Conservation (phyloP, 1,140 invertebrate genomes). For the Hylaeus volcanicus region DNA sequence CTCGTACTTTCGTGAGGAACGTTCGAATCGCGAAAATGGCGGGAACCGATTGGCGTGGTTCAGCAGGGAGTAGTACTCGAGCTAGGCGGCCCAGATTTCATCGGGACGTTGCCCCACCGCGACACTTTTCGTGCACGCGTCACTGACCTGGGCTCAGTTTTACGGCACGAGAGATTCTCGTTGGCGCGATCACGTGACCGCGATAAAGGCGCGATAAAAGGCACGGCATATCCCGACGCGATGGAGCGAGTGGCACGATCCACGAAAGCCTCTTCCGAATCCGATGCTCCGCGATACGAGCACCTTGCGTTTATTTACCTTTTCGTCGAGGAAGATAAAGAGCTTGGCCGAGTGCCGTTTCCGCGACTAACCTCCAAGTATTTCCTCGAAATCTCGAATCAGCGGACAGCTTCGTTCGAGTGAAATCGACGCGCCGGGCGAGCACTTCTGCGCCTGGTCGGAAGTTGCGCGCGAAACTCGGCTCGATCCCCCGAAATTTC, state of each 20-base stretch:
- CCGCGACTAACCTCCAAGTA: too few relatives aligned
- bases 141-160: conserved; percentile 47
- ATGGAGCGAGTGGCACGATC: not conserved
- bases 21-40: not conserved
- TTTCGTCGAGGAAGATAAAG: too few relatives aligned
- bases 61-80: not conserved
- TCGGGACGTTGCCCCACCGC: conserved; percentile 25
- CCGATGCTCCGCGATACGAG: not conserved
- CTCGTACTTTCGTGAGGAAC: not conserved
- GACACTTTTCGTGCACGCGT: conserved; percentile 49
- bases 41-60: not conserved
- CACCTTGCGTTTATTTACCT: too few relatives aligned
- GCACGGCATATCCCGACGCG: conserved; percentile 14
- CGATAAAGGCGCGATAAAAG: conserved; percentile 44
- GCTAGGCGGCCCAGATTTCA: conserved; percentile 28
- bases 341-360: too few relatives aligned
- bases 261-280: conserved; percentile 18
- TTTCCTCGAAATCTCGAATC: not conserved
- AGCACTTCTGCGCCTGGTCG: too few relatives aligned
- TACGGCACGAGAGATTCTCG: conserved; percentile 39
- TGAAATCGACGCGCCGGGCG: too few relatives aligned
- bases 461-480: too few relatives aligned
- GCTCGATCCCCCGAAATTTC: too few relatives aligned
- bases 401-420: not conserved
- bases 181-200: conserved; percentile 21